Evolutionary conservation across 2,888 invertebrate species (phyloP).

Genomic region (Andrena flavipes): DNA sequence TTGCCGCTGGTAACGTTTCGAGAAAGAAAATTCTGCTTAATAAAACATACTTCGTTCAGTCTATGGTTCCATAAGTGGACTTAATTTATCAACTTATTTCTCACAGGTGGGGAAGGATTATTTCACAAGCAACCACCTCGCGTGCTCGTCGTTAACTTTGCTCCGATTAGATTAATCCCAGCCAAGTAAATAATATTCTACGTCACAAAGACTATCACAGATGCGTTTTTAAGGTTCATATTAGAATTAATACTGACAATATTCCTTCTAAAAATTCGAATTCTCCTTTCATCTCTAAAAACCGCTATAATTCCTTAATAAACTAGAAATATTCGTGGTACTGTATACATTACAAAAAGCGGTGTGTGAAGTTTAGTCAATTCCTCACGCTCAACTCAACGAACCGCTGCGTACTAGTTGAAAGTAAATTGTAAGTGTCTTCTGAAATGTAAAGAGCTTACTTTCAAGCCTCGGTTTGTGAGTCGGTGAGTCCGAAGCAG

Average conservation of each 20-base stretch:
- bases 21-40: not conserved
- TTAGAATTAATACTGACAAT: conserved; percentile 13
- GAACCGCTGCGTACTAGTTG: not conserved
- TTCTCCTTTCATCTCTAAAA: not conserved
- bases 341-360: not conserved
- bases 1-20: not conserved
- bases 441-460: not conserved
- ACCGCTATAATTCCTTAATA: not conserved
- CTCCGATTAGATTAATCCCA: not conserved
- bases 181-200: conserved; percentile 51
- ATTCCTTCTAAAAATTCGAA: not conserved
- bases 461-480: not conserved
- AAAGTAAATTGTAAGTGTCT: not conserved
- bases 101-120: not conserved
- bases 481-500: not conserved
- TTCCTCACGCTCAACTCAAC: not conserved
- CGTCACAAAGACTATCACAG: conserved; percentile 69
- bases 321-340: not conserved
- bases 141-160: not conserved
- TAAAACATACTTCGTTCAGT: not conserved
- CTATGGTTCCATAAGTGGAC: not conserved
- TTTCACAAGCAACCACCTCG: not conserved
- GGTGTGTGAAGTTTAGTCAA: not conserved
- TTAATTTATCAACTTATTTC: no score
- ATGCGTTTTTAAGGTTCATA: conserved; percentile 57